Conservation (phyloP, 2,888 invertebrate genomes). For the Drosophila prostipennis region DNA sequence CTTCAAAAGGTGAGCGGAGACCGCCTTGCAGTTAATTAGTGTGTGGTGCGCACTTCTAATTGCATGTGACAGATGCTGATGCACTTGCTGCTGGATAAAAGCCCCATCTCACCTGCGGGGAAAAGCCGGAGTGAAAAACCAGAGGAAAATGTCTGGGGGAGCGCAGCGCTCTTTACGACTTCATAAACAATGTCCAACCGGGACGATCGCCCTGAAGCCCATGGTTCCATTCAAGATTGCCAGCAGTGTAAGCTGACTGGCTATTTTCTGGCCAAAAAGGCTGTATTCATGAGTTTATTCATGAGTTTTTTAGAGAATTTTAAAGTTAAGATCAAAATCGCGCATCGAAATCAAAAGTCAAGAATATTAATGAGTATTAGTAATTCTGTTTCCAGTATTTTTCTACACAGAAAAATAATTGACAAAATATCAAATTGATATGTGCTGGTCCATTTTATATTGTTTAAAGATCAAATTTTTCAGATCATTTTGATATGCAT, state of each 20-base stretch:
- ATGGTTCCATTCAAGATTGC: conserved; percentile 27
- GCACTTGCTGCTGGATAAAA: conserved; percentile 29
- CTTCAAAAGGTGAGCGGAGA: conserved; percentile 43
- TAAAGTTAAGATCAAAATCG: neutral
- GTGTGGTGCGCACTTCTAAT: conserved; percentile 61
- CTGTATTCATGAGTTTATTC: too few relatives aligned
- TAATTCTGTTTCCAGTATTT: too few relatives aligned
- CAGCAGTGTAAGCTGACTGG: neutral
- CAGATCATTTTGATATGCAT: too few relatives aligned
- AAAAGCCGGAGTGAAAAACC: neutral
- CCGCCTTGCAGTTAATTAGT: conserved; percentile 73
- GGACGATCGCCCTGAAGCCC: conserved; percentile 24
- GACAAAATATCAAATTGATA: too few relatives aligned
- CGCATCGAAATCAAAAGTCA: too few relatives aligned
- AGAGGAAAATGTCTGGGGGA: conserved; percentile 11
- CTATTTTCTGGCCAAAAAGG: conserved; percentile 1
- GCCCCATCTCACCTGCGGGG: conserved; percentile 5
- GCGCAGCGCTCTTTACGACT: conserved; percentile 49
- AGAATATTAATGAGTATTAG: too few relatives aligned
- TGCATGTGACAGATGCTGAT: conserved; percentile 66
- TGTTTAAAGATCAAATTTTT: too few relatives aligned
- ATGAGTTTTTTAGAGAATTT: too few relatives aligned
- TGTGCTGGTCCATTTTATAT: too few relatives aligned
- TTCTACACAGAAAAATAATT: too few relatives aligned
- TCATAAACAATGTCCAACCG: conserved; percentile 41